Base-by-base conservation (phyloP, 2,888 invertebrate genomes). In the Abrostola triplasia region DNA sequence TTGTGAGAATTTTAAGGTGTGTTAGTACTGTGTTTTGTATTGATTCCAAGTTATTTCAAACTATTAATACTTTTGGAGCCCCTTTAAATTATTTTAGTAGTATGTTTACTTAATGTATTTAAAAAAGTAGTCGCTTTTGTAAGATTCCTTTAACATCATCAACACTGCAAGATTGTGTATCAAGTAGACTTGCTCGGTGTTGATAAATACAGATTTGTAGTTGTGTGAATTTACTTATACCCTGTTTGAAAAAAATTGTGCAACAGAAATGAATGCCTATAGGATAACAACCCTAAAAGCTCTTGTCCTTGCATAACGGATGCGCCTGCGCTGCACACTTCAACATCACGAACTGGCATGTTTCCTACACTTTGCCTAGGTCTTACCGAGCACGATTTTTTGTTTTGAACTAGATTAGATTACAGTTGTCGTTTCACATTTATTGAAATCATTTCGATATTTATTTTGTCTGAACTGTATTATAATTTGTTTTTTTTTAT, bases 291-390 rank as follows among this genome's bases (percentile, higher is more conserved):
- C 73, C 69, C 63, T 68, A 77, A 70, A 76, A 76, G 66, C 71
- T 80, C 78, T 82, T 70, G 86, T 82, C 84, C 87, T 88, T 86
- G 88, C 83, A 76, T 84, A 80, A 83, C 83, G 82, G 83, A 85
- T 83, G 80, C 68, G 64, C 59, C 35, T 24, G 54, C 50, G 52
- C 40, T 12, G 55, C 60, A 13, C 47, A 40, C 7, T 35, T 13
- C 50, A 48, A 57, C 63, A n/a, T 60, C 42, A 24, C 40, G 35
- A 59, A 44, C 50, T 42, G 36, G 7, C 66, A 76, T 62, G 76
- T 69, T 79, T 76, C 49, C 62, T 63, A 60, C 42, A 55, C 36
- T 47, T 51, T 63, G 67, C 60, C 69, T 61, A 76, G 76, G 67
- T 72, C 69, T 65, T 41, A 13, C n/a, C 13, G 24, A 24, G 59